phyloP scores from a whole-genome alignment of 2,888 invertebrate genomes.

The Zeuzera pyrina region DNA sequence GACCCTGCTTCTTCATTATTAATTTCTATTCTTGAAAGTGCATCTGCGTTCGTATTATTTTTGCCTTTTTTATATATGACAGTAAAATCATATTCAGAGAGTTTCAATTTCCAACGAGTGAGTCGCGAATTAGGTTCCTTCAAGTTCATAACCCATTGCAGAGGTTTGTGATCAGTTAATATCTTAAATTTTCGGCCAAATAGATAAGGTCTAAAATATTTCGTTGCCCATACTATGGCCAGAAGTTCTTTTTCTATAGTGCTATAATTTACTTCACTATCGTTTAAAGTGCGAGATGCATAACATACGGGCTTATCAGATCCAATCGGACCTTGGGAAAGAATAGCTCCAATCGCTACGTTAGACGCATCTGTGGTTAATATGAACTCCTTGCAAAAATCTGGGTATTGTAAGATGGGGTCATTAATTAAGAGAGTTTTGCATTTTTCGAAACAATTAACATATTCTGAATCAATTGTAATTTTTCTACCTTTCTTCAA shows the following conservation, averaged over 20 bases:
- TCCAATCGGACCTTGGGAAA: no score
- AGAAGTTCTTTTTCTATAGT: constrained; percentile 10
- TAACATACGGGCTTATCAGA: no score
- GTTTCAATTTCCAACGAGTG: constrained; percentile 17
- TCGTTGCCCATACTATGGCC: constrained; percentile 8
- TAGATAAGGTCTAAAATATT: constrained; percentile 13
- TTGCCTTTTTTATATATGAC: no score
- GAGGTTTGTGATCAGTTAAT: constrained; percentile 14
- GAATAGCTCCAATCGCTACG: no score
- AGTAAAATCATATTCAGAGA: constrained; percentile 18
- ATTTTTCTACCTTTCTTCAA: no score
- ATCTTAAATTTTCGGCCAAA: constrained; percentile 16
- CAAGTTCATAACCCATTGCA: constrained; percentile 12
- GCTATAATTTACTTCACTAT: constrained; percentile 7
- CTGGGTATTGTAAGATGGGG: constrained; percentile 4
- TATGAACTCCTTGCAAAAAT: constrained; percentile 4
- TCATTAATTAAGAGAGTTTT: constrained; percentile 6
- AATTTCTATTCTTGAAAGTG: constrained; percentile 13
- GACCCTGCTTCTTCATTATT: constrained; percentile 10
- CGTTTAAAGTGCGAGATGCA: background rate
- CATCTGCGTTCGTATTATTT: constrained; percentile 14
- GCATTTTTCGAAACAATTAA: constrained; percentile 5
- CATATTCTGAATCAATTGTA: constrained; percentile 16
- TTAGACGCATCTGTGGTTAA: no score
- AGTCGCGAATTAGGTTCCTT: constrained; percentile 17